Conservation (phyloP, 2,113 vertebrate species). For the Leuciscus idus region DNA sequence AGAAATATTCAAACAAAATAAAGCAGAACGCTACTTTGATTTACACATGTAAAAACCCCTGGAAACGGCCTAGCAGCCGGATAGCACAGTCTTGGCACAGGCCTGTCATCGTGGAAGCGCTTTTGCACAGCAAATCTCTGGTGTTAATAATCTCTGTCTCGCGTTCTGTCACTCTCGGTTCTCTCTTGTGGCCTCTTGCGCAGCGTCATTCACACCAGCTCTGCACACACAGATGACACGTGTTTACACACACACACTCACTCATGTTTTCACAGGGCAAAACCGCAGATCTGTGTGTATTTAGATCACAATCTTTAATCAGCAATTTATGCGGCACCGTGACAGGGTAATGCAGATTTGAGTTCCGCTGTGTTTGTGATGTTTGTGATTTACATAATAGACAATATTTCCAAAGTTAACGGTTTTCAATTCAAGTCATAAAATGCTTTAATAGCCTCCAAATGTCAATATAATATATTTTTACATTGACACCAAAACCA, state of each 20-base stretch:
- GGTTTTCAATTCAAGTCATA: background rate
- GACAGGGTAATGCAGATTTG: background rate
- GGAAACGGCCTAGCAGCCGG: background rate
- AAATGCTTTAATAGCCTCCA: background rate
- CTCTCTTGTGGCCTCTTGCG: conserved; percentile 7
- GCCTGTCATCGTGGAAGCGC: background rate
- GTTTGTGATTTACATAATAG: background rate
- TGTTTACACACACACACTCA: background rate
- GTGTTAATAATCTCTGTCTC: conserved; percentile 21
- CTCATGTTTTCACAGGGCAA: background rate
- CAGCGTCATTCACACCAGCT: conserved; percentile 20
- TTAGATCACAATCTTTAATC: conserved; percentile 13
- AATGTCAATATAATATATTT: background rate
- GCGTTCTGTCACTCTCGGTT: conserved; percentile 8
- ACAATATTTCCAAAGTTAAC: background rate
- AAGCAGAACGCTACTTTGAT: background rate
- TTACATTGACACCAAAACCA: no score
- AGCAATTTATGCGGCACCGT: background rate
- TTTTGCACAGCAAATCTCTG: background rate
- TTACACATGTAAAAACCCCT: background rate
- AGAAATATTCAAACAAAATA: background rate
- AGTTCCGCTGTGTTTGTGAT: background rate
- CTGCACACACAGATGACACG: conserved; percentile 19
- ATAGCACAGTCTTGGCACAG: background rate
- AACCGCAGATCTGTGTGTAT: background rate